phyloP scores from a whole-genome alignment of 2,888 invertebrate genomes.

The Coelopa pilipes region DNA sequence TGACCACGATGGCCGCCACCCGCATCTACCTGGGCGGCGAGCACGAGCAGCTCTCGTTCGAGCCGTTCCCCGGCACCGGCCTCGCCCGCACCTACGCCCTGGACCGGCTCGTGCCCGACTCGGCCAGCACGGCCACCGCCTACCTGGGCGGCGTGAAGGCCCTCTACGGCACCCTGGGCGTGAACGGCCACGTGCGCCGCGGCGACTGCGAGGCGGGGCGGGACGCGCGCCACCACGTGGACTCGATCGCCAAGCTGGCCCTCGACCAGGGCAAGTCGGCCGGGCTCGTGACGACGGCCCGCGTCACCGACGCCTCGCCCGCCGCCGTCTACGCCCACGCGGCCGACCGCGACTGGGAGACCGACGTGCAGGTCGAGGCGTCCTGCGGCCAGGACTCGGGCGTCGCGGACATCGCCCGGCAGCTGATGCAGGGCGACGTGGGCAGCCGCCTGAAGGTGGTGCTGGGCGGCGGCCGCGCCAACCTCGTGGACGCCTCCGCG shows the following conservation, averaged over 20 bases:
- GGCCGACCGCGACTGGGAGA: slow-evolving; percentile 79
- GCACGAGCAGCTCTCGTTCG: slow-evolving; percentile 77
- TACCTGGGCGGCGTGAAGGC: slow-evolving; percentile 83
- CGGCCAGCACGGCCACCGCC: slow-evolving; percentile 84
- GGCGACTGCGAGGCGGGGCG: slow-evolving; percentile 74
- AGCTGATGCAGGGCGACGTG: slow-evolving; percentile 74
- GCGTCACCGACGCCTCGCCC: slow-evolving; percentile 83
- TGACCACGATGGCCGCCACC: slow-evolving; percentile 82
- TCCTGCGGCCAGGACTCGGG: slow-evolving; percentile 62
- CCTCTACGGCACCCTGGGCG: slow-evolving; percentile 80
- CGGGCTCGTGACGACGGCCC: slow-evolving; percentile 78
- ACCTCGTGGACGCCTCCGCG: slow-evolving; percentile 69
- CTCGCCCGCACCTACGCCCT: slow-evolving; percentile 80
- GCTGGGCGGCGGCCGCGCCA: slow-evolving; percentile 78
- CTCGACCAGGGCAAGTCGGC: slow-evolving; percentile 73
- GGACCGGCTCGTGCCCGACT: slow-evolving; percentile 82
- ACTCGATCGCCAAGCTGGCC: slow-evolving; percentile 78
- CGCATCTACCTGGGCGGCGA: slow-evolving; percentile 82
- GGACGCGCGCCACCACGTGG: slow-evolving; percentile 70
- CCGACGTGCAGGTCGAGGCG: slow-evolving; percentile 70
- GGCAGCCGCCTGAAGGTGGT: slow-evolving; percentile 79
- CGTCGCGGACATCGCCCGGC: slow-evolving; percentile 79
- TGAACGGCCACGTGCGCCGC: slow-evolving; percentile 73
- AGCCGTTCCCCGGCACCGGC: slow-evolving; percentile 80
- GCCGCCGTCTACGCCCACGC: slow-evolving; percentile 74